Base-by-base conservation (phyloP, 2,888 invertebrate species). In the Machimus rusticus region DNA sequence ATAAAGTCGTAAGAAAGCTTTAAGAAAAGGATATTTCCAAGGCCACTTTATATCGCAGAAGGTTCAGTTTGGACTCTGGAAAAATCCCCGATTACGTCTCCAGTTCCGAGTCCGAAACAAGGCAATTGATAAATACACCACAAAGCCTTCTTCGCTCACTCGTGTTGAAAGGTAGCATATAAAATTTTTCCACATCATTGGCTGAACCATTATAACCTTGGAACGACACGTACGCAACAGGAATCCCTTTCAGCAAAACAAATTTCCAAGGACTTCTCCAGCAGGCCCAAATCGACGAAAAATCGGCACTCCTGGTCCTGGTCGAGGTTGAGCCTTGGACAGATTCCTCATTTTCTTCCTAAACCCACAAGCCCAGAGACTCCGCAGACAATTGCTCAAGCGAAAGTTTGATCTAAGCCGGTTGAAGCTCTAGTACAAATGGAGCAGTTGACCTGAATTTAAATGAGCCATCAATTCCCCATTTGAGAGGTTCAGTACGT, bases 391-490 rank as follows among this genome's bases (percentile, higher is more conserved):
- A 84, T 66, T 84, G 82, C 23, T 66, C 19, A 23, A 46, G 66
- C 34, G 31, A 66, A 66, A 84, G 82, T 84, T 66, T 57, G 82
- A 66, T 84, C 66, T 66, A 84, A 84, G 82, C 39, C 46, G 31
- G 74, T 46, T 85, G 74, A 55, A 74, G 43, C 74, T 85, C 46
- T 43, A 6, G 28, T 57, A 57, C 82, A 82, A 82, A 85, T 85
- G 23, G 85, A 85, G 46, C 46, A 74, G 74, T 85, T 74, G 85
- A 74, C 74, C 85, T 85, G 85, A 85, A 85, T 85, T 85, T 85
- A 74, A 85, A 85, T 85, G 85, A 85, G 85, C 74, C 85, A 85
- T 85, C 85, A 85, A 85, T 85, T 85, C 74, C 74, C 85, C 85
- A 74, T 85, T 85, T 85, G 74, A 85, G 85, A 82, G 57, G 66